Evolutionary conservation across 2,888 invertebrate genomes (phyloP), one percentile per base, ranked within the genome.

Genomic region (Phalera bucephala): DNA sequence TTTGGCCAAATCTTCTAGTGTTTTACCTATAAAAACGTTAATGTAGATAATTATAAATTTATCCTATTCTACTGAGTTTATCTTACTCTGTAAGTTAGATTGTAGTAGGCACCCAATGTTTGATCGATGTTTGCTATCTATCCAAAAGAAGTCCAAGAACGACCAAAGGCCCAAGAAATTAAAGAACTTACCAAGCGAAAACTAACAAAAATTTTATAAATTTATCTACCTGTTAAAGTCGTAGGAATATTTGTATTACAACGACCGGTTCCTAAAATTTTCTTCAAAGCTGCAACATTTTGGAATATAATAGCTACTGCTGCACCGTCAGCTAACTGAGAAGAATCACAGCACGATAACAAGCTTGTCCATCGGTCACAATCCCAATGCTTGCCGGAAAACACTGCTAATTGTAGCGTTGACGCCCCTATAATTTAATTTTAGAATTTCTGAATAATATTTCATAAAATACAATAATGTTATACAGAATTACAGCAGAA

Each of bases 251-350:
- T 80, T 17, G 76, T 77, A 46, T 89, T 88, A 51, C 87, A 87
- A 45, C 89, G 68, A 31, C 87, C 83, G 19, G 89, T 88, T 41
- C 69, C 67, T 33, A 89, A 49, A 49, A 89, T 86, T 40, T 68
- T 79, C 42, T 64, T 67, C 12, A 87, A 64, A n/a, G 86, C 88
- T 11, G 59, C 36, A 29, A 62, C 58, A 46, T 86, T 86, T 25
- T 77, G 72, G 50, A 89, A 89, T 39, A 87, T 77, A 14, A 88
- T 78, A 7, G 88, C 88, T 10, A 89, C 85, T 15, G 87, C 89
- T 20, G 87, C 89, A 8, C 83, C 89, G 42, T 89, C 89, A 10
- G 88, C 89, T 50, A 89, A 56, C 64, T 89, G 88, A 20, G 87
- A 88, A 15, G 88, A 87, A 61, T 88, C 86, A 44, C 80, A 87